A percentile compares a stretch with the other conserved stretches of the same genome.
These are phyloP conservation scores for Myzus persicae DNA, from an alignment of 1,140 invertebrate species.

Conservation along the genomic window DNA sequence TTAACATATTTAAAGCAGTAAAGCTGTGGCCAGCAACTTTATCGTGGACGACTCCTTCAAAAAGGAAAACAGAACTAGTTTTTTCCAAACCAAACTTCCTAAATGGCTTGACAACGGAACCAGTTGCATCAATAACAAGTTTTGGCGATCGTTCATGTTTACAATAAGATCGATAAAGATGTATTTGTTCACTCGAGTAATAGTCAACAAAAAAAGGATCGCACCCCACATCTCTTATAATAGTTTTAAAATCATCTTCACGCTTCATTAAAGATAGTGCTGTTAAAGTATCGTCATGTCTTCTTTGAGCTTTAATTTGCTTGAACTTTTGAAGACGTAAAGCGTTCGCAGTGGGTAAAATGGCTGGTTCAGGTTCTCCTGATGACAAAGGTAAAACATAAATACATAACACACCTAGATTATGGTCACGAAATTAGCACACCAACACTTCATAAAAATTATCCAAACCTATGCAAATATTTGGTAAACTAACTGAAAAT, in stretches of 20 bases:
- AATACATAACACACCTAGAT: no score
- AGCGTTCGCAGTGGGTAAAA: not conserved
- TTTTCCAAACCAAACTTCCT: not conserved
- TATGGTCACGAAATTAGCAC: no score
- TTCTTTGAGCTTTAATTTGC: not conserved
- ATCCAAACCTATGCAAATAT: no score
- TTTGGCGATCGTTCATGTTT: not conserved
- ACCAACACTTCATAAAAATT: no score
- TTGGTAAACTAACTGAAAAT: no score
- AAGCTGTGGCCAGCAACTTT: not conserved
- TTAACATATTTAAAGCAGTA: conserved; percentile 13
- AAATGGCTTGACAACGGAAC: not conserved
- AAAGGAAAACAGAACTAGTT: not conserved
- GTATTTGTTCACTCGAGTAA: not conserved
- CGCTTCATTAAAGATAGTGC: not conserved
- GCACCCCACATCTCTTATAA: not conserved
- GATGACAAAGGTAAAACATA: no score
- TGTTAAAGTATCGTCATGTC: not conserved
- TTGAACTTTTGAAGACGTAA: not conserved
- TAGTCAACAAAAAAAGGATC: conserved; percentile 5
- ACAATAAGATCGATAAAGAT: not conserved
- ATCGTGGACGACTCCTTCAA: not conserved
- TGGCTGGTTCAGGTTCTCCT: not conserved
- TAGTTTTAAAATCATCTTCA: not conserved
- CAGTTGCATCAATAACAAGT: not conserved